Conservation (phyloP, 2,888 invertebrate genomes). For the Protodeltote pygarga region DNA sequence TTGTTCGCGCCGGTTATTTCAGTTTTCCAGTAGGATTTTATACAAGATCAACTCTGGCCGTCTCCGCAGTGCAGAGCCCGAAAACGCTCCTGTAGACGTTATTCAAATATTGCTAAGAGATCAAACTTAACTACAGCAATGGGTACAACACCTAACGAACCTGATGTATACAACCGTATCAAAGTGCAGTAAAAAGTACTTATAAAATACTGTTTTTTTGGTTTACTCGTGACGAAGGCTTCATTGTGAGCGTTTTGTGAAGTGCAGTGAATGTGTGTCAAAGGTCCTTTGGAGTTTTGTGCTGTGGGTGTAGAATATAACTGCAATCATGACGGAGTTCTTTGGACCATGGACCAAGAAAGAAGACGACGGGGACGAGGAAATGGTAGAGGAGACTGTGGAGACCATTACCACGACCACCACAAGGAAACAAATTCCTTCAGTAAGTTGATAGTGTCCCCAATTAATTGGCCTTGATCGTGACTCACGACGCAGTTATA, state of each 20-base stretch:
- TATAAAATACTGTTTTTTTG: constrained; percentile 26
- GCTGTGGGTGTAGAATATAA: constrained; percentile 65
- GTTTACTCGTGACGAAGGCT: constrained; percentile 51
- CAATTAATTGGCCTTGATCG: constrained; percentile 60
- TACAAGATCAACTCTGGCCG: constrained; percentile 83
- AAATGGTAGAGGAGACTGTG: constrained; percentile 68
- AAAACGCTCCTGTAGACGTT: constrained; percentile 44
- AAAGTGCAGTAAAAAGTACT: constrained; percentile 47
- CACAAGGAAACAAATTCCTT: constrained; percentile 61
- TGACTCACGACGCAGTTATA: constrained; percentile 60
- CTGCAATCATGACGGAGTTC: constrained; percentile 80
- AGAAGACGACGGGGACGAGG: constrained; percentile 58
- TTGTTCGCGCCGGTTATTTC: constrained; percentile 86
- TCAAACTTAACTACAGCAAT: constrained; percentile 54
- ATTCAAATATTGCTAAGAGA: constrained; percentile 45
- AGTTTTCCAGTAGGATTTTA: constrained; percentile 87
- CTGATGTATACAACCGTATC: constrained; percentile 56
- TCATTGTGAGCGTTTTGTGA: constrained; percentile 53
- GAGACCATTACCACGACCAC: constrained; percentile 80
- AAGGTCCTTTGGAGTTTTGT: constrained; percentile 67
- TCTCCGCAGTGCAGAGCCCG: constrained; percentile 72
- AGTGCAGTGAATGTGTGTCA: constrained; percentile 78
- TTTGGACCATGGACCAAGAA: constrained; percentile 78
- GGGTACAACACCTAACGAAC: constrained; percentile 53
- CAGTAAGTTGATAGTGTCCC: constrained; percentile 65